Conservation (phyloP, 2,113 vertebrate species). For the Halichoerus grypus region DNA sequence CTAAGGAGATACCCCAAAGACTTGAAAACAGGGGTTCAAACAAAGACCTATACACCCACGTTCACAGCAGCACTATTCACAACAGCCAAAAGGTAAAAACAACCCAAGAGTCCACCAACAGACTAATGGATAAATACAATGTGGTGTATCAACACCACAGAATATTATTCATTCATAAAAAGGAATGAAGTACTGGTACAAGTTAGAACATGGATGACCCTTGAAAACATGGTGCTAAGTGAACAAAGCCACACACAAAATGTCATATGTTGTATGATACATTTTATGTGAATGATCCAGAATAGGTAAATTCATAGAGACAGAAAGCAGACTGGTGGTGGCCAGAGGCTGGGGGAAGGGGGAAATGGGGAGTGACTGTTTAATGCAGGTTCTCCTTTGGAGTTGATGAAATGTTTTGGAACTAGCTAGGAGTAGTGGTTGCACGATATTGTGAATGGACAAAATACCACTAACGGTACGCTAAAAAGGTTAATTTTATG, state of each 20-base stretch:
- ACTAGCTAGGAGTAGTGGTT: background rate
- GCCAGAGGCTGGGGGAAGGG: background rate
- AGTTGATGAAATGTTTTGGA: background rate
- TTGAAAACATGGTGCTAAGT: background rate
- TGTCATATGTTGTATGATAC: background rate
- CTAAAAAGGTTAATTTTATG: background rate
- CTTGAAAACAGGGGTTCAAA: background rate
- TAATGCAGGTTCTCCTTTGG: background rate
- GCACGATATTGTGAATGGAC: background rate
- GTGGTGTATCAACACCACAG: background rate
- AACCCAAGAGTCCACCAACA: background rate
- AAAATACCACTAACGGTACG: background rate
- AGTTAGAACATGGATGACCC: background rate
- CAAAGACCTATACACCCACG: background rate
- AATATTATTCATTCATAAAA: background rate
- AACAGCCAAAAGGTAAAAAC: background rate
- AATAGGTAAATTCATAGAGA: background rate
- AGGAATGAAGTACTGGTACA: background rate
- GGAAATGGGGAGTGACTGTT: background rate
- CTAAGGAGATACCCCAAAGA: background rate
- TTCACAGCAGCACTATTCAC: background rate
- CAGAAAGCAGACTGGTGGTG: background rate
- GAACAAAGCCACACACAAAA: background rate
- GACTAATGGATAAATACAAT: background rate
- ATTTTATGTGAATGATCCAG: background rate